Conservation (phyloP, 2,888 invertebrate genomes). For the Galerucella calmariensis region DNA sequence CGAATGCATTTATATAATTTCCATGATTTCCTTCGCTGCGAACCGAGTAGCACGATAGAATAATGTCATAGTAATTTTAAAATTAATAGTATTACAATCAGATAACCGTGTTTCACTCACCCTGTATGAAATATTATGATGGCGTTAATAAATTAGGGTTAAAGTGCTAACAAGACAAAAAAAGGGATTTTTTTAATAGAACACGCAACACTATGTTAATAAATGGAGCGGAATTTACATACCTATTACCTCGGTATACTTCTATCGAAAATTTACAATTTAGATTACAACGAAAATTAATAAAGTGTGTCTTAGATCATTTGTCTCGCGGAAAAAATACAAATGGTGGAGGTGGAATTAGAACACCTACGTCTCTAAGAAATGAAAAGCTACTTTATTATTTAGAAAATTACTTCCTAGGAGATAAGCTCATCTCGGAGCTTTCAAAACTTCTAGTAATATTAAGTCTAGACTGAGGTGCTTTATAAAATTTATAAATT, state of each 20-base stretch:
- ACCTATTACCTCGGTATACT: slow-evolving; percentile 50
- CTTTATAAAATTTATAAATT: background rate
- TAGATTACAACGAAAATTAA: slow-evolving; percentile 53
- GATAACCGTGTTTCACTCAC: slow-evolving; percentile 11
- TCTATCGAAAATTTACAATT: slow-evolving; percentile 56
- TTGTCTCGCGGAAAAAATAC: no score
- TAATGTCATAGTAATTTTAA: slow-evolving; percentile 1
- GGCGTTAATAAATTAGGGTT: slow-evolving; percentile 48
- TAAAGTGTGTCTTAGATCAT: slow-evolving; percentile 42
- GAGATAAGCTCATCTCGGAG: background rate
- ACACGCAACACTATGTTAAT: slow-evolving; percentile 49
- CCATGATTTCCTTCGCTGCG: no score
- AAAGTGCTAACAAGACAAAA: slow-evolving; percentile 50
- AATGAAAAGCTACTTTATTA: slow-evolving; percentile 26
- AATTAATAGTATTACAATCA: background rate
- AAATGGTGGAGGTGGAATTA: no score
- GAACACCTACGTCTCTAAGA: slow-evolving; percentile 12
- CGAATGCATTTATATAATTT: no score
- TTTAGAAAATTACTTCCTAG: slow-evolving; percentile 32
- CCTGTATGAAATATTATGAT: slow-evolving; percentile 38
- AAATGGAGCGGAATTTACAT: slow-evolving; percentile 52
- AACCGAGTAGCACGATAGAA: background rate
- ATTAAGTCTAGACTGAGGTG: background rate
- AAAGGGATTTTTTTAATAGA: slow-evolving; percentile 45
- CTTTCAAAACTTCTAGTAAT: background rate